Percentiles rank a stretch among this genome's conserved stretches.
Conservation (phyloP, 2,113 vertebrate genomes). For the Amia ocellicauda region DNA sequence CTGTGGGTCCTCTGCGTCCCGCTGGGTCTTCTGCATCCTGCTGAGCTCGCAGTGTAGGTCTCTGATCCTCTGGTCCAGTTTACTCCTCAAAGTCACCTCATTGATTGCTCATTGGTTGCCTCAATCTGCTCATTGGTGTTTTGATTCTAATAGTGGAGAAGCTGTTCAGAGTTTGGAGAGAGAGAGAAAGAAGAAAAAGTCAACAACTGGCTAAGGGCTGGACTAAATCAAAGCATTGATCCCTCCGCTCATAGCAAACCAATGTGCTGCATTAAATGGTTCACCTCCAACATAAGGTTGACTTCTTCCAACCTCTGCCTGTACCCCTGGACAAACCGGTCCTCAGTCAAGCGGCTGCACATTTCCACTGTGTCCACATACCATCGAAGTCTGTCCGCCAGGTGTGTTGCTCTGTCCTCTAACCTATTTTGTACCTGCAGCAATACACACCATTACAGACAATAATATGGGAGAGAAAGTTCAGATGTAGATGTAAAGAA, state of each 20-base stretch:
- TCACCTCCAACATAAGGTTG: conserved; percentile 85
- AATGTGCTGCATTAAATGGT: no score
- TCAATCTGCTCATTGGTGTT: conserved; percentile 82
- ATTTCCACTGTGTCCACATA: conserved; percentile 69
- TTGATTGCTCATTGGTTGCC: no score
- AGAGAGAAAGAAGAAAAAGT: no score
- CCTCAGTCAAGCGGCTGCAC: conserved; percentile 74
- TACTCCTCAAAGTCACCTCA: conserved; percentile 65
- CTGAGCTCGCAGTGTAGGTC: conserved; percentile 75
- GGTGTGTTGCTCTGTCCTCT: conserved; percentile 73
- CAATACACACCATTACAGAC: conserved; percentile 17
- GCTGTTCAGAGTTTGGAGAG: background rate
- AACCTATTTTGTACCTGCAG: conserved; percentile 69
- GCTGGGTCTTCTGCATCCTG: conserved; percentile 60
- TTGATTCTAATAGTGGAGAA: conserved; percentile 72
- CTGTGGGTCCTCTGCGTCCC: conserved; percentile 77
- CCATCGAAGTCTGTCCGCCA: conserved; percentile 63
- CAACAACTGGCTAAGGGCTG: no score
- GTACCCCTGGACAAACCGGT: conserved; percentile 72
- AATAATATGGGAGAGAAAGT: background rate
- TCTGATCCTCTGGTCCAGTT: conserved; percentile 75
- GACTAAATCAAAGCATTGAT: no score
- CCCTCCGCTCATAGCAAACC: no score
- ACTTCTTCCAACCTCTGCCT: conserved; percentile 82
- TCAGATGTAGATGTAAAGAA: background rate